Conservation (phyloP, 2,797 vertebrate species). For the Bovichtus variegatus region DNA sequence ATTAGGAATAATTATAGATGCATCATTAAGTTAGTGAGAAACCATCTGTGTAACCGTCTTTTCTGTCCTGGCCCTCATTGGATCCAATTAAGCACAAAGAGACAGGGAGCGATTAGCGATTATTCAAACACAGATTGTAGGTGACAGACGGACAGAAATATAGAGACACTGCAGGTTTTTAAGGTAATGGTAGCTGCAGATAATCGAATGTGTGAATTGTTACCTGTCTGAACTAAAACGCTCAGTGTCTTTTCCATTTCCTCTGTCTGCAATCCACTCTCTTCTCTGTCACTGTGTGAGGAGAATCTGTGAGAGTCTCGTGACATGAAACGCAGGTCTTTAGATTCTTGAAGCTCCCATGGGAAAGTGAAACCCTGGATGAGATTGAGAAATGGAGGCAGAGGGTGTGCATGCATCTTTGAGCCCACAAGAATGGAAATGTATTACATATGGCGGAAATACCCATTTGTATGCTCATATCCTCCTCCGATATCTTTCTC, state of each 20-base stretch:
- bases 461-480: slow-evolving; percentile 20
- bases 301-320: slow-evolving; percentile 3
- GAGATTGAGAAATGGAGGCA: slow-evolving; percentile 1
- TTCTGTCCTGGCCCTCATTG: slow-evolving; percentile 2
- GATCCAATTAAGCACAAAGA: slow-evolving; percentile 44
- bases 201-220: slow-evolving; percentile 44
- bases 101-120: neutral
- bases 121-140: slow-evolving; percentile 35
- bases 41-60: slow-evolving; percentile 19
- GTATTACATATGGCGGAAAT: slow-evolving; percentile 2
- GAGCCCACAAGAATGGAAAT: slow-evolving; percentile 1
- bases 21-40: slow-evolving; percentile 40
- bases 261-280: slow-evolving; percentile 9
- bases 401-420: neutral
- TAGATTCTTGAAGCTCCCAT: neutral
- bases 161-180: slow-evolving; percentile 16
- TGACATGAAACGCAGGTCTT: neutral
- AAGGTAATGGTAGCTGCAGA: slow-evolving; percentile 2
- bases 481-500: neutral
- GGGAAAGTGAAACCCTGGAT: neutral
- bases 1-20: slow-evolving; percentile 49
- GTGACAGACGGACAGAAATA: slow-evolving; percentile 29
- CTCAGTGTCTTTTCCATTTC: slow-evolving; percentile 25
- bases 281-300: slow-evolving; percentile 10
- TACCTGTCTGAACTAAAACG: slow-evolving; percentile 27